Evolutionary conservation across 2,113 vertebrate species (phyloP).

Genomic region (Oreamnos americanus): DNA sequence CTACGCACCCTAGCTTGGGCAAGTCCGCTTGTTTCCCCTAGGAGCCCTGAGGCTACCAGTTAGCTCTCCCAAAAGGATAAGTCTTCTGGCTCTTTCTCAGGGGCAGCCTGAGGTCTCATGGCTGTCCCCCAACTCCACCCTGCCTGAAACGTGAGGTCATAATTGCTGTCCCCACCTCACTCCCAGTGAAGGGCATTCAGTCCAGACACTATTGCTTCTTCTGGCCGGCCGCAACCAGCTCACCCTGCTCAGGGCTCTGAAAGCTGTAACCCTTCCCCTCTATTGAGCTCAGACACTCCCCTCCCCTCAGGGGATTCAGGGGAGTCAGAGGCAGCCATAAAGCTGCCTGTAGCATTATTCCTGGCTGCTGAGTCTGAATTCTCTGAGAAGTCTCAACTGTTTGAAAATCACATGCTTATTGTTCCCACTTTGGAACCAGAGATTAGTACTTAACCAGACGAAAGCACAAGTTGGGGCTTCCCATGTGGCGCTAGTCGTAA

Average conservation of each 20-base stretch:
- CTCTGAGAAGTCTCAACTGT: not conserved
- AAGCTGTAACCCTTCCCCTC: not conserved
- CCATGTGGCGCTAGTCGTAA: not conserved
- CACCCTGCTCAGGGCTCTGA: not conserved
- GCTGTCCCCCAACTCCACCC: not conserved
- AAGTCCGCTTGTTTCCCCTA: not conserved
- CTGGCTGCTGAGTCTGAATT: no score
- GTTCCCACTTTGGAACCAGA: not conserved
- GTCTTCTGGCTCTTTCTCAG: not conserved
- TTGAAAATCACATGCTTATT: not conserved
- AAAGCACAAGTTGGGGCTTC: not conserved
- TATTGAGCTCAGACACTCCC: rapidly evolving
- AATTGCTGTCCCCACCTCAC: not conserved
- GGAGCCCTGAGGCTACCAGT: not conserved
- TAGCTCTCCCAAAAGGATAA: not conserved
- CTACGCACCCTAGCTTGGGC: rapidly evolving
- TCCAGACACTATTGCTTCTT: not conserved
- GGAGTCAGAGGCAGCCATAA: not conserved
- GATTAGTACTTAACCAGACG: not conserved
- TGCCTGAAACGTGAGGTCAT: not conserved
- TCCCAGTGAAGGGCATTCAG: not conserved
- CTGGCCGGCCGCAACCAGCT: not conserved
- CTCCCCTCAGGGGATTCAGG: rapidly evolving
- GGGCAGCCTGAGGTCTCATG: not conserved
- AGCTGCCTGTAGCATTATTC: not conserved